These are phyloP conservation scores for Zaprionus lachaisei DNA, from an alignment of 1,140 invertebrate genomes.

Conservation along the genomic window DNA sequence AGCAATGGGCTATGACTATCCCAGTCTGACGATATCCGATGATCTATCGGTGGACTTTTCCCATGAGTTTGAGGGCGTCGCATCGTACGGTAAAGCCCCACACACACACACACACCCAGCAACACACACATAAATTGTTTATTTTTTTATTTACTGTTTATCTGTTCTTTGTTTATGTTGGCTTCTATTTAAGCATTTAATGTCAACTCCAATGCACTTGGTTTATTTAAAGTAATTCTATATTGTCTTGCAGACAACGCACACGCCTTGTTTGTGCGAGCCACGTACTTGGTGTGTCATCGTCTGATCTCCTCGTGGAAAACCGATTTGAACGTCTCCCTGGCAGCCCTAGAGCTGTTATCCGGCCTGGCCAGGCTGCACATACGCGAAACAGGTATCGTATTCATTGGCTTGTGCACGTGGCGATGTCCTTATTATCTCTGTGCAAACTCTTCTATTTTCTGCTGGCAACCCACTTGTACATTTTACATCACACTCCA, in stretches of 20 bases:
- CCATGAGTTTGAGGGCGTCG: conserved; percentile 74
- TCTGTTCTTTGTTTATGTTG: neutral
- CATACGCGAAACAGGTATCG: conserved; percentile 92
- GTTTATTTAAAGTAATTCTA: conserved; percentile 10
- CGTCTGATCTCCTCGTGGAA: conserved; percentile 98
- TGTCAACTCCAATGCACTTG: neutral
- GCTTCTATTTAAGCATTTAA: neutral
- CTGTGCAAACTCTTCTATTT: conserved; percentile 42
- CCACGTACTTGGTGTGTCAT: conserved; percentile 97
- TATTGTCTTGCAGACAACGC: conserved; percentile 72
- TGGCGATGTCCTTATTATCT: conserved; percentile 16
- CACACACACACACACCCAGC: conserved; percentile 3
- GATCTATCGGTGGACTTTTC: conserved; percentile 82
- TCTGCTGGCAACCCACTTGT: conserved; percentile 31
- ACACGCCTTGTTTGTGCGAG: conserved; percentile 92
- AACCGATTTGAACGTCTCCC: conserved; percentile 96
- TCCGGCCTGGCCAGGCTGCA: conserved; percentile 94
- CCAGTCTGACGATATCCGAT: conserved; percentile 81
- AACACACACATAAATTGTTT: conserved; percentile 22
- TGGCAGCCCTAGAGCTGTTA: conserved; percentile 96
- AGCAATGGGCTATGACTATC: conserved; percentile 73
- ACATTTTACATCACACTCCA: conserved; percentile 8
- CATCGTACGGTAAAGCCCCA: conserved; percentile 74
- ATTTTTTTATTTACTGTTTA: conserved; percentile 4
- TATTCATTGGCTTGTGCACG: conserved; percentile 33